These are phyloP conservation scores for Phaedon cochleariae DNA, from an alignment of 2,888 invertebrate genomes.

Conservation along the genomic window DNA sequence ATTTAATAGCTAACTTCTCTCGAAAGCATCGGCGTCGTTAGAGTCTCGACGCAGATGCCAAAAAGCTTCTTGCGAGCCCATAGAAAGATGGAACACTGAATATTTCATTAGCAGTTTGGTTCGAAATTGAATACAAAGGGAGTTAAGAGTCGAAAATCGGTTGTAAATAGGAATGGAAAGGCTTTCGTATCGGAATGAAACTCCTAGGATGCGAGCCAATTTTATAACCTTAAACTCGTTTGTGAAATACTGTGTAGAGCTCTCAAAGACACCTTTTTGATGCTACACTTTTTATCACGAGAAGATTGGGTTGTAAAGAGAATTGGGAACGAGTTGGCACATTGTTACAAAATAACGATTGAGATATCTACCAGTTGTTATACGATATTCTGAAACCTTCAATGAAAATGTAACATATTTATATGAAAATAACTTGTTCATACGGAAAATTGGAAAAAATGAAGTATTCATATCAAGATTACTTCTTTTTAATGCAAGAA, in stretches of 20 bases:
- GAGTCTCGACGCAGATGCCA: constrained; percentile 27
- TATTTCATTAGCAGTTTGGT: constrained; percentile 39
- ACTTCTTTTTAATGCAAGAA: too few relatives aligned
- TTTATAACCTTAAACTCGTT: constrained; percentile 15
- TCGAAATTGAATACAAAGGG: constrained; percentile 34
- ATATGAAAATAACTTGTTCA: too few relatives aligned
- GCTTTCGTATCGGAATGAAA: constrained; percentile 19
- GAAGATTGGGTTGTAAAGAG: neutral
- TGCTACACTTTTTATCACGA: neutral
- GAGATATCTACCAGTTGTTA: too few relatives aligned
- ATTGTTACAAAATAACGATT: neutral
- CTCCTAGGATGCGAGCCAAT: constrained; percentile 18
- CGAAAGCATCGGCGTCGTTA: constrained; percentile 31
- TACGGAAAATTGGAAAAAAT: too few relatives aligned
- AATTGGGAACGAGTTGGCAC: neutral
- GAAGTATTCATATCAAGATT: too few relatives aligned
- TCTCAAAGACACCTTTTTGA: neutral
- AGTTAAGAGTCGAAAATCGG: constrained; percentile 26
- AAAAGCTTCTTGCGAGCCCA: constrained; percentile 21
- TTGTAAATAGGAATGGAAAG: constrained; percentile 23
- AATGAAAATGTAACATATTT: too few relatives aligned
- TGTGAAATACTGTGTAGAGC: neutral
- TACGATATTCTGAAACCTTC: too few relatives aligned
- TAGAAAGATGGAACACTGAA: constrained; percentile 35
- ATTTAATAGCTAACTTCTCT: constrained; percentile 29